phyloP scores from a whole-genome alignment of 2,797 vertebrate species.

The Lemur catta region DNA sequence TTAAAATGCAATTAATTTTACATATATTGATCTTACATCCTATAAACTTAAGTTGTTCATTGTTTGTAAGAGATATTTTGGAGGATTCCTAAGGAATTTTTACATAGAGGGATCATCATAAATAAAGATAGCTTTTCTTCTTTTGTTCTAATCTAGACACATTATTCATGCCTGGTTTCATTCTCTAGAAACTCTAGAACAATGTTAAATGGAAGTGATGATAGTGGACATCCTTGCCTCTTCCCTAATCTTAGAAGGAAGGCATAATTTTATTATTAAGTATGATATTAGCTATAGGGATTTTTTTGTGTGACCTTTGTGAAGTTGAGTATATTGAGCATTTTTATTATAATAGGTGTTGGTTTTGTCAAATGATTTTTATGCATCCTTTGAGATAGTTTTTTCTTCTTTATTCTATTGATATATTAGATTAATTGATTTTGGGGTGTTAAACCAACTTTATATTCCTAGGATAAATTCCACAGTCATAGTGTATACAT shows the following conservation, averaged over 20 bases:
- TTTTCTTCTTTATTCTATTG: not conserved
- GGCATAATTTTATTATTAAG: not conserved
- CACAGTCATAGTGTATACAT: not conserved
- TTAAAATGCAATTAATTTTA: no score
- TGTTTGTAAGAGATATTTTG: not conserved
- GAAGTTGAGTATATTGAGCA: not conserved
- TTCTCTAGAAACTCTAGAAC: not conserved
- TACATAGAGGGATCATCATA: not conserved
- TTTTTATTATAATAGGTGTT: not conserved
- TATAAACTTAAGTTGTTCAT: not conserved
- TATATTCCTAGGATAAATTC: not conserved
- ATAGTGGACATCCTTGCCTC: not conserved
- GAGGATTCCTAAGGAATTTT: not conserved
- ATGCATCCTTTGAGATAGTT: not conserved
- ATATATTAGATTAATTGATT: not conserved
- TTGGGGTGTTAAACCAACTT: not conserved
- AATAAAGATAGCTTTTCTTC: not conserved
- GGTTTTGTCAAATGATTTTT: not conserved
- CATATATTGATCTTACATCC: no score
- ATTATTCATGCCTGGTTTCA: not conserved
- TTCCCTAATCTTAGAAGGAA: not conserved
- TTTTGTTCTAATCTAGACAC: not conserved
- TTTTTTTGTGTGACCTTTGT: not conserved
- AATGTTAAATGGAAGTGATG: not conserved
- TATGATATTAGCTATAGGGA: not conserved